Conservation (phyloP, 2,888 invertebrate genomes). For the Liopterus haemorrhoidalis region DNA sequence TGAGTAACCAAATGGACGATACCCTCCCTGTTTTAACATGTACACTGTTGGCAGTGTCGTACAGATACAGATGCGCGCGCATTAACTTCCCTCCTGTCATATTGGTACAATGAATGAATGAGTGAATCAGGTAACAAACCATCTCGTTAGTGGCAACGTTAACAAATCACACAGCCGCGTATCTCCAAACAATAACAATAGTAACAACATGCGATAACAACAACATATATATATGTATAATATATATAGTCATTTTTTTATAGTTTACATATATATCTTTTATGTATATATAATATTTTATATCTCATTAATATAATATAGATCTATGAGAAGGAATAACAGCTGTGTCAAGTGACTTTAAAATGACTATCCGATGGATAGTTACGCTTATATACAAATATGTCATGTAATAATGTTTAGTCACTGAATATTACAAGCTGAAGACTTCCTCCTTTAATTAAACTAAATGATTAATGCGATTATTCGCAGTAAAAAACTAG, state of each 20-base stretch:
- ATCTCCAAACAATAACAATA: constrained; percentile 46
- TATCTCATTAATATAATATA: constrained; percentile 17
- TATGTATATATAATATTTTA: constrained; percentile 37
- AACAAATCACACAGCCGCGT: constrained; percentile 24
- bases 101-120: not conserved
- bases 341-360: constrained; percentile 30
- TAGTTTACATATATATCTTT: constrained; percentile 35
- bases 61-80: no score
- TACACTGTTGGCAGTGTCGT: no score
- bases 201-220: constrained; percentile 50
- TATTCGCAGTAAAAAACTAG: constrained; percentile 1
- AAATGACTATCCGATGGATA: constrained; percentile 19
- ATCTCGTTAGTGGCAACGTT: constrained; percentile 19
- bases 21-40: no score
- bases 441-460: no score
- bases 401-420: constrained; percentile 15
- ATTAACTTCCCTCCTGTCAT: not conserved
- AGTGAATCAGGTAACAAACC: constrained; percentile 15
- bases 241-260: constrained; percentile 33
- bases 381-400: constrained; percentile 18
- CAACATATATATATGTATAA: constrained; percentile 38
- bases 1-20: no score
- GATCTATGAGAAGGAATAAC: constrained; percentile 38
- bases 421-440: constrained; percentile 2
- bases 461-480: no score